Base-by-base conservation (phyloP, 2,797 vertebrate genomes). In the Eleutherodactylus coqui region DNA sequence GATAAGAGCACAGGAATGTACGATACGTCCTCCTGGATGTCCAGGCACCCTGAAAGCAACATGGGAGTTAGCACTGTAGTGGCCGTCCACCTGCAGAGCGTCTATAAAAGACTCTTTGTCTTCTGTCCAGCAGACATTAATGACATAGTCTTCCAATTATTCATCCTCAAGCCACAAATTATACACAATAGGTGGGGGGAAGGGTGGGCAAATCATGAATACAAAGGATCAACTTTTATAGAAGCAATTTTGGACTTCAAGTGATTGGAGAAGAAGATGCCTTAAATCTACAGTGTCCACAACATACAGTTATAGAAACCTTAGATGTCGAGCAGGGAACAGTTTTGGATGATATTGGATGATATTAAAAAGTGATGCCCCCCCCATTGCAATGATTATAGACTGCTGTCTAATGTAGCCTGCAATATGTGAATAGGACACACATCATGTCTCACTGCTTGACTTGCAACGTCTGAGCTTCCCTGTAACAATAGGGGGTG, bases 1-100 rank as follows among this genome's bases (percentile, higher is more conserved):
- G 64, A 75, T 84, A 80, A 67, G 55, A 36, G 62, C 69, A 64
- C 82, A 43, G 17, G 69, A 87, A 47, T 43, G 43, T 83, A 45
- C 17, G 43, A 36, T 51, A 43, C 47, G 43, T 24, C 45, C 51
- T 45, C 11, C 45, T 16, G 45, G 32, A 17, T 53, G 21, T 49
- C 41, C 76, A 14, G 76, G 36, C 19, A 19, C 69, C 78, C 82
- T 84, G 70, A 47, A 84, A 84, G 11, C 9, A 34, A 80, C 36
- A 67, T 27, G 32, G 9, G 29, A 78, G 55, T 75, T 19, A 75
- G 62, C 49, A 60, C 7, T 24, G 27, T 27, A 41, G 10, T 11
- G 41, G 6, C 21, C 5, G 21, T 58, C 51, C 49, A 41, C 67
- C 67, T 58, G 49, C 27, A 21, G 53, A 72, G 10, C 80, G 8